Conservation (phyloP, 1,140 invertebrate species). For the Nomia melanderi region DNA sequence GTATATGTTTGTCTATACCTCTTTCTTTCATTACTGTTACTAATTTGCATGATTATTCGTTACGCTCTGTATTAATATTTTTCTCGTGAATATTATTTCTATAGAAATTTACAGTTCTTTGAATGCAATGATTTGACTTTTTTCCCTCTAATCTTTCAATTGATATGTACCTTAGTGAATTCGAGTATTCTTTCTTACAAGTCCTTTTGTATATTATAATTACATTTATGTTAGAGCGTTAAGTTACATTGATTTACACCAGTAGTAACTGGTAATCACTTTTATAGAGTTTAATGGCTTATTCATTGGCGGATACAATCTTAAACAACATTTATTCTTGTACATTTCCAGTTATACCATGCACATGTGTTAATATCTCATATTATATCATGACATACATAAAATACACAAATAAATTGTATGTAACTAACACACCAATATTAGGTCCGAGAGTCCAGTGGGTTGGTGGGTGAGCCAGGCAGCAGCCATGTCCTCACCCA, state of each 20-base stretch:
- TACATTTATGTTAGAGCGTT: constrained; percentile 18
- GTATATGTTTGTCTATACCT: constrained; percentile 78
- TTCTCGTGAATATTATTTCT: background rate
- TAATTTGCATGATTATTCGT: constrained; percentile 63
- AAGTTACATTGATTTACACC: background rate
- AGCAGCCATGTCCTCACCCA: constrained; percentile 79
- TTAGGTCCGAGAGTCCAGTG: constrained; percentile 79
- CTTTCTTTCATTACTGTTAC: constrained; percentile 67
- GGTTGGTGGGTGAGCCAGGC: constrained; percentile 80
- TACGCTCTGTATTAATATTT: constrained; percentile 36
- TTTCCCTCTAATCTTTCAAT: constrained; percentile 4
- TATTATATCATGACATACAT: constrained; percentile 34
- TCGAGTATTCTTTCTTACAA: background rate
- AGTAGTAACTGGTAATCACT: constrained; percentile 5
- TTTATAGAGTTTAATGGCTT: constrained; percentile 22
- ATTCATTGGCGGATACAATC: constrained; percentile 17
- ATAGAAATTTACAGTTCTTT: constrained; percentile 23
- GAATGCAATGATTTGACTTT: constrained; percentile 25
- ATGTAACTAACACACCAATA: constrained; percentile 76
- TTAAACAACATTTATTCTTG: background rate
- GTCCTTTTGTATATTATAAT: background rate
- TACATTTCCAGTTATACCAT: constrained; percentile 28
- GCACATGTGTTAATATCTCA: constrained; percentile 44
- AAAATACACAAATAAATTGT: constrained; percentile 51
- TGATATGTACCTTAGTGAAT: constrained; percentile 4